These are phyloP conservation scores for Heliconius cydno DNA, from an alignment of 2,888 invertebrate genomes.

Conservation along the genomic window DNA sequence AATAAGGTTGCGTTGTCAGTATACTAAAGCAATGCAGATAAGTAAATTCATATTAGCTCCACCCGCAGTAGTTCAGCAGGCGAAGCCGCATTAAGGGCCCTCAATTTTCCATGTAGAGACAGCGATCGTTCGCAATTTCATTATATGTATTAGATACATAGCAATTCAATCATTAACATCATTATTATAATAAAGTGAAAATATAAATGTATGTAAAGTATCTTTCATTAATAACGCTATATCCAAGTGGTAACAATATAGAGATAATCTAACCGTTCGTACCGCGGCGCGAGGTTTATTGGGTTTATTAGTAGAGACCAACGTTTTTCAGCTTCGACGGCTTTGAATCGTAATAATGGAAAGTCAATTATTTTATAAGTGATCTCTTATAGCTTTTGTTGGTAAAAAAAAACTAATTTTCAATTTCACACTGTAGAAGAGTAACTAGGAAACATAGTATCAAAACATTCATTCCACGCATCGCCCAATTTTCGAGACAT, in stretches of 20 bases:
- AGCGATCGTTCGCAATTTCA: too few species aligned
- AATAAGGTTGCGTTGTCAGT: too few species aligned
- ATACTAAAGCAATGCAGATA: too few species aligned
- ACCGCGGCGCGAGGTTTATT: conserved; percentile 15
- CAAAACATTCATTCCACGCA: neutral
- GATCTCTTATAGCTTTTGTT: neutral
- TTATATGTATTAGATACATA: too few species aligned
- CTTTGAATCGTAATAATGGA: conserved; percentile 17
- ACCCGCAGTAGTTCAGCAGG: too few species aligned
- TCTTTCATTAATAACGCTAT: neutral
- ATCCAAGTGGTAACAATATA: conserved; percentile 24
- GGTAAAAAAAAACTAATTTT: neutral
- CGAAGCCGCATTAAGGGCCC: too few species aligned
- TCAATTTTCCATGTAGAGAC: too few species aligned
- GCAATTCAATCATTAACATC: too few species aligned
- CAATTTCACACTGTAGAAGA: neutral
- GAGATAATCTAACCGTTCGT: conserved; percentile 3
- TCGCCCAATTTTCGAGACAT: neutral
- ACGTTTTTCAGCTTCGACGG: conserved; percentile 31
- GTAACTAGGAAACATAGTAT: neutral
- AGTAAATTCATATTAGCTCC: too few species aligned
- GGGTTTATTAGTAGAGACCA: conserved; percentile 27
- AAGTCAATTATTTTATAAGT: conserved; percentile 3
- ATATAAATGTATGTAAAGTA: neutral
- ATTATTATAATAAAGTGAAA: neutral